Conservation (phyloP, 2,888 invertebrate genomes). For the Cryptocheilus praepositus region DNA sequence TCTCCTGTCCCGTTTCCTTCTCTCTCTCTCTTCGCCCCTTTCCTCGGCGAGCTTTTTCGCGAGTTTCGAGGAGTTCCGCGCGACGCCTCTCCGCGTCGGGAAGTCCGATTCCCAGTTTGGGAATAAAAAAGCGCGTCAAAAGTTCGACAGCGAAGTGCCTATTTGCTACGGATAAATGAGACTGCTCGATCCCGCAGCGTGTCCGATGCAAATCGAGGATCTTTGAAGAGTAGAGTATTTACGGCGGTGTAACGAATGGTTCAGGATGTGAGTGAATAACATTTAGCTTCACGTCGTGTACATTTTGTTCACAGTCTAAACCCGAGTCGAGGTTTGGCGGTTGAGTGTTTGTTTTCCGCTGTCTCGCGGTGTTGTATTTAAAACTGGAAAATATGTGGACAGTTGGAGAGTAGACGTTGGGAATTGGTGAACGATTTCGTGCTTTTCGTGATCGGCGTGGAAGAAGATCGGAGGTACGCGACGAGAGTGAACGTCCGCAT, state of each 20-base stretch:
- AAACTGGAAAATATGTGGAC: background rate
- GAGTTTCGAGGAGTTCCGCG: constrained; percentile 11
- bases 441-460: constrained; percentile 7
- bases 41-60: background rate
- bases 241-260: no score
- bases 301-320: no score
- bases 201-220: no score
- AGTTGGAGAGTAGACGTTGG: background rate
- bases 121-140: background rate
- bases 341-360: no score
- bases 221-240: no score
- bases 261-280: no score
- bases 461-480: constrained; percentile 5
- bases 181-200: background rate
- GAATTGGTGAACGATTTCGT: no score
- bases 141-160: background rate
- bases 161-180: background rate
- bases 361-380: no score
- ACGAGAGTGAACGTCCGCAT: constrained; percentile 9
- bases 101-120: background rate
- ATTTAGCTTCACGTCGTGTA: no score
- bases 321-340: no score
- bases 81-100: background rate
- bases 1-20: background rate
- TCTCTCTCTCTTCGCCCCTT: background rate